Conservation (phyloP, 92 coral and sea anemone species). For the Micromussa lordhowensis region DNA sequence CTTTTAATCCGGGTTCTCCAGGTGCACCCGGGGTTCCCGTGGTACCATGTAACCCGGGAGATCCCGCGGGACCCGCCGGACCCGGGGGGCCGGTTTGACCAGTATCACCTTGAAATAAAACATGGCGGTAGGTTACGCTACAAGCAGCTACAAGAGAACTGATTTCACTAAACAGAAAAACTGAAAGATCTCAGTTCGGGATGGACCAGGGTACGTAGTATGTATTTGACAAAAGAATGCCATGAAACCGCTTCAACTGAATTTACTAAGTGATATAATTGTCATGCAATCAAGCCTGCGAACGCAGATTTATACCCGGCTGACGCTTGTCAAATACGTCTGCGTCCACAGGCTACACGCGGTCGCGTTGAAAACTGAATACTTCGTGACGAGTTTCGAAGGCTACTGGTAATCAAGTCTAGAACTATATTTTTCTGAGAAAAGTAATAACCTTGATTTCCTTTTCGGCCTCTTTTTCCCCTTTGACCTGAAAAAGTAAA, state of each 20-base stretch:
- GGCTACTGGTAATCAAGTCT: neutral
- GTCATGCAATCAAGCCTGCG: too few relatives aligned
- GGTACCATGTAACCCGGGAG: slow-evolving; percentile 54
- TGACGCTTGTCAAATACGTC: too few relatives aligned
- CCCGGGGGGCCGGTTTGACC: slow-evolving; percentile 61
- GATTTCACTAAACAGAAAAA: neutral
- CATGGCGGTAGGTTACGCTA: neutral
- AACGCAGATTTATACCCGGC: too few relatives aligned
- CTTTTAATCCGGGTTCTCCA: slow-evolving; percentile 43
- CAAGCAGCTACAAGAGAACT: neutral
- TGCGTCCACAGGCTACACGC: too few relatives aligned
- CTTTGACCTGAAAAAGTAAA: slow-evolving; percentile 14
- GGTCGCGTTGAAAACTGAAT: too few relatives aligned
- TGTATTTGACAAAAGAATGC: neutral
- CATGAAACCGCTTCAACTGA: neutral
- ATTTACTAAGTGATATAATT: neutral
- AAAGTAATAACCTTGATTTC: slow-evolving; percentile 41
- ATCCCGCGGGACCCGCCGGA: slow-evolving; percentile 43
- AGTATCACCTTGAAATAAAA: slow-evolving; percentile 25
- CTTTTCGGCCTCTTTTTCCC: slow-evolving; percentile 60
- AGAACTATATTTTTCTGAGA: neutral
- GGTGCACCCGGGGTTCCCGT: slow-evolving; percentile 24
- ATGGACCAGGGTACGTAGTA: neutral
- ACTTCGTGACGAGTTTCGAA: neutral
- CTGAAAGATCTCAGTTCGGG: neutral